Evolutionary conservation across 1,140 invertebrate species (phyloP).

Genomic region (Rhopalosiphum maidis): DNA sequence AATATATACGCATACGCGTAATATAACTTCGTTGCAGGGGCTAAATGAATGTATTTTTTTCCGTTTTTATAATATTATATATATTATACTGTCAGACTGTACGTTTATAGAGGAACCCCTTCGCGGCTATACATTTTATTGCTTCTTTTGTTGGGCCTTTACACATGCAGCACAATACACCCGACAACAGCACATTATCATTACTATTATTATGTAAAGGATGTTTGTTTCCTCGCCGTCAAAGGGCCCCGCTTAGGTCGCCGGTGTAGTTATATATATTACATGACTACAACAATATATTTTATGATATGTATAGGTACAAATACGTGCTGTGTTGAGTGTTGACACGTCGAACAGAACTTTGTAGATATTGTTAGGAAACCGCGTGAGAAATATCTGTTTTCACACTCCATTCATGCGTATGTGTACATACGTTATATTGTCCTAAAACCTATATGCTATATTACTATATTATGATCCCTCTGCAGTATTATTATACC

Average conservation of each 20-base stretch:
- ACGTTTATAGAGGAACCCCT: slow-evolving; percentile 20
- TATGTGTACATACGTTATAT: neutral
- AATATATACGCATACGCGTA: neutral
- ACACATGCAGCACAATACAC: neutral
- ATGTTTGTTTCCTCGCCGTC: slow-evolving; percentile 25
- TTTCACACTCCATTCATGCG: slow-evolving; percentile 9
- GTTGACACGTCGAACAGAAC: slow-evolving; percentile 9
- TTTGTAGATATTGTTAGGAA: slow-evolving; percentile 20
- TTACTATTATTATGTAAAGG: neutral
- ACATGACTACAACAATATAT: slow-evolving; percentile 24
- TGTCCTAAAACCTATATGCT: neutral
- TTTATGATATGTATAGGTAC: slow-evolving; percentile 20
- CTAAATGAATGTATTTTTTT: neutral
- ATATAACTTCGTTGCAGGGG: neutral
- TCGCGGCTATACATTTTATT: slow-evolving; percentile 38
- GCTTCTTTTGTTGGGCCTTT: slow-evolving; percentile 45
- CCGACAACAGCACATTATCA: neutral
- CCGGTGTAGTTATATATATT: neutral
- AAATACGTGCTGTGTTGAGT: slow-evolving; percentile 28
- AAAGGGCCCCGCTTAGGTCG: slow-evolving; percentile 25
- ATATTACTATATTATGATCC: neutral
- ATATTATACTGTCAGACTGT: neutral
- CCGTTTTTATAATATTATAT: slow-evolving; percentile 18
- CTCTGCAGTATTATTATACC: neutral
- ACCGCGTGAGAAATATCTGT: slow-evolving; percentile 11